A percentile compares a stretch with the other conserved stretches of the same genome.
Evolutionary conservation across 2,797 vertebrate species (phyloP).

Genomic region (Coilia nasus): DNA sequence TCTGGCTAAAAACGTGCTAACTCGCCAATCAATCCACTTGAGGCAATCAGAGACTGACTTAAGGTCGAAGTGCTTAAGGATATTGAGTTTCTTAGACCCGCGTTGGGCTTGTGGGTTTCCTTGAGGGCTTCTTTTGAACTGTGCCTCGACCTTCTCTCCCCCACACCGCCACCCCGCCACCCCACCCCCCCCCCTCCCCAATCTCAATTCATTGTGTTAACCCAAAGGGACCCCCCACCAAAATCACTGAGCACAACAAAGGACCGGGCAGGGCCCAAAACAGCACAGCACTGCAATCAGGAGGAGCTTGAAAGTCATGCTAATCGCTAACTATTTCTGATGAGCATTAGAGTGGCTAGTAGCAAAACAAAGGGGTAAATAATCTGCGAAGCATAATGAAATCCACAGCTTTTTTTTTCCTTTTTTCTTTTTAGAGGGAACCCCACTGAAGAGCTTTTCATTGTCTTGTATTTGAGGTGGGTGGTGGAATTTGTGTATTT

Average conservation of each 20-base stretch:
- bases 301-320: conserved; percentile 78
- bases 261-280: conserved; percentile 70
- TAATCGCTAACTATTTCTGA: conserved; percentile 73
- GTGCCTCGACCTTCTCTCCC: neutral
- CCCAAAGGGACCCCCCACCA: conserved; percentile 79
- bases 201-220: conserved; percentile 80
- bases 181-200: conserved; percentile 56
- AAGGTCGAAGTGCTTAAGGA: conserved; percentile 70
- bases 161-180: conserved; percentile 4
- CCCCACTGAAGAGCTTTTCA: conserved; percentile 74
- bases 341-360: conserved; percentile 83
- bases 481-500: conserved; percentile 74
- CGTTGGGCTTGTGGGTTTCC: conserved; percentile 73
- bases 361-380: conserved; percentile 85
- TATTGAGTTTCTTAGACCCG: conserved; percentile 74
- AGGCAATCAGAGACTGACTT: conserved; percentile 53
- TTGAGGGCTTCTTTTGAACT: conserved; percentile 73
- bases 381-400: conserved; percentile 83
- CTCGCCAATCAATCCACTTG: conserved; percentile 18
- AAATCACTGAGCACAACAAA: conserved; percentile 80
- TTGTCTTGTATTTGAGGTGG: conserved; percentile 66
- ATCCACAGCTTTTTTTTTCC: conserved; percentile 65
- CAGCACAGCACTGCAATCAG: conserved; percentile 69
- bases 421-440: conserved; percentile 58
- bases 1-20: conserved; percentile 7